A percentile compares a stretch with the other conserved stretches of the same genome.
Evolutionary conservation across 1,140 invertebrate species (phyloP).

Genomic region (Chymomyza costata): DNA sequence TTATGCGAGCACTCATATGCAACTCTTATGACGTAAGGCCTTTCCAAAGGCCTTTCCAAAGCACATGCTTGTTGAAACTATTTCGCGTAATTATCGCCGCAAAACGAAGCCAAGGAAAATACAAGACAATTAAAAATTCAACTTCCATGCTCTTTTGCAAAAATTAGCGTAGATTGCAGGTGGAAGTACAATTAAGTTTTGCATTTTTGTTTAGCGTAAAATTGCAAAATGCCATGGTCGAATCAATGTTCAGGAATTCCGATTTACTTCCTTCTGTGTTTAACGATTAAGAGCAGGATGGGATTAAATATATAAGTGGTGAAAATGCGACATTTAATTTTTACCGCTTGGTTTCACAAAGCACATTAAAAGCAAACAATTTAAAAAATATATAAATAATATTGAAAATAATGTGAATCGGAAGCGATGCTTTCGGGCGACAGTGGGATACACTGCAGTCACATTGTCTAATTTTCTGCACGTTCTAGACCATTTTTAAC

Average conservation of each 20-base stretch:
- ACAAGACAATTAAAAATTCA: conserved; percentile 35
- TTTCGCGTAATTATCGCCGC: conserved; percentile 24
- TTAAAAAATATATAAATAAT: too few species aligned
- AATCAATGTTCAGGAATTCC: conserved; percentile 37
- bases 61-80: conserved; percentile 17
- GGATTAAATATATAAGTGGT: too few species aligned
- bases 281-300: too few species aligned
- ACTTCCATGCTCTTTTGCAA: conserved; percentile 24
- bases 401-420: too few species aligned
- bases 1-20: conserved; percentile 9
- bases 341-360: too few species aligned
- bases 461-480: too few species aligned
- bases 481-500: too few species aligned
- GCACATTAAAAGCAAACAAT: too few species aligned
- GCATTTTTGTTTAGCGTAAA: conserved; percentile 19
- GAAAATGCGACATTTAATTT: too few species aligned
- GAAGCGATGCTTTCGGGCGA: too few species aligned
- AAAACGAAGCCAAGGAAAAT: conserved; percentile 17
- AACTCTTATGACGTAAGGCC: conserved; percentile 50
- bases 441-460: too few species aligned
- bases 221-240: conserved; percentile 12
- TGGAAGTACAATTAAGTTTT: conserved; percentile 40
- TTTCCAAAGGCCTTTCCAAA: too few species aligned
- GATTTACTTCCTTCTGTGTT: conserved; percentile 54
- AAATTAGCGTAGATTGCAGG: conserved; percentile 37